Evolutionary conservation across 37 sponge, comb jelly and placozoan species (phyloP).

Genomic region (Halisarca cf. caerulea): DNA sequence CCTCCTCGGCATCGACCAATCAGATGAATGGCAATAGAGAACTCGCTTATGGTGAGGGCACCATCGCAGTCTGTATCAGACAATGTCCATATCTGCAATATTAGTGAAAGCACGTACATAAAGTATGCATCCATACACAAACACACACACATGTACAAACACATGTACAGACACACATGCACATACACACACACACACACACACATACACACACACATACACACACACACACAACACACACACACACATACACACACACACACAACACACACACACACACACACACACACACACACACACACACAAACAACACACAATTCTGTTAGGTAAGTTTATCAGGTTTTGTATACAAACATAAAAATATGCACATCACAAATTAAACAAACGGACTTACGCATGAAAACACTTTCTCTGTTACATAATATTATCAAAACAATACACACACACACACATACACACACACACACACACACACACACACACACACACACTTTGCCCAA

Average conservation of each 20-base stretch:
- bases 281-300: neutral
- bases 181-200: neutral
- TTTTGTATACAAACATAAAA: no score
- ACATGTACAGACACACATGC: neutral
- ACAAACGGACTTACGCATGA: no score
- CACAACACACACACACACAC: slow-evolving; percentile 35
- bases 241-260: slow-evolving; percentile 3
- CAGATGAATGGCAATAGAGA: slow-evolving; percentile 76
- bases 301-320: neutral
- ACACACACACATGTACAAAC: neutral
- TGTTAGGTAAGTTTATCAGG: no score
- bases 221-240: slow-evolving; percentile 37
- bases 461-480: neutral
- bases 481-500: slow-evolving; percentile 68
- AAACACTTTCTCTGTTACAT: no score
- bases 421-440: no score
- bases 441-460: neutral
- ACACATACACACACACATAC: neutral
- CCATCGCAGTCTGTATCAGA: slow-evolving; percentile 83
- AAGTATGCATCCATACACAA: neutral
- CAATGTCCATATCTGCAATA: slow-evolving; percentile 67
- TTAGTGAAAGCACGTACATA: neutral
- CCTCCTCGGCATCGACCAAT: slow-evolving; percentile 53
- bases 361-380: no score
- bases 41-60: slow-evolving; percentile 63